These are phyloP conservation scores for Sminthurinus aureus DNA, from an alignment of 2,888 invertebrate species.

Conservation along the genomic window DNA sequence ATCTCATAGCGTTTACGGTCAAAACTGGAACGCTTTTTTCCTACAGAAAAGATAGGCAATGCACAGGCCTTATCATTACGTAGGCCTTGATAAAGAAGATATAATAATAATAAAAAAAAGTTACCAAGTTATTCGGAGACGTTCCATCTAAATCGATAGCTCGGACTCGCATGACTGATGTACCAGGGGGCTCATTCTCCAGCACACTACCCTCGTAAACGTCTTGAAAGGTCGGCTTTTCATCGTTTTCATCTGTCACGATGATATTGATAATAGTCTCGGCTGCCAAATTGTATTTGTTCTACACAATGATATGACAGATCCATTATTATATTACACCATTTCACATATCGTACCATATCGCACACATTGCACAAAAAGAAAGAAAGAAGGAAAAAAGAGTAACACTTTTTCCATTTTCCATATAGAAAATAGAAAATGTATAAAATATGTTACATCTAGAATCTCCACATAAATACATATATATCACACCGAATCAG, in stretches of 20 bases:
- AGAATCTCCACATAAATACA: too few relatives aligned
- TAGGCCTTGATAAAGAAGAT: neutral
- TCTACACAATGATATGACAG: slow-evolving; percentile 65
- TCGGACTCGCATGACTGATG: slow-evolving; percentile 84
- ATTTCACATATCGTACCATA: neutral
- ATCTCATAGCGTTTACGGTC: too few relatives aligned
- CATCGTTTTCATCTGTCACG: slow-evolving; percentile 86
- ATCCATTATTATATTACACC: neutral
- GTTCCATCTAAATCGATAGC: slow-evolving; percentile 90
- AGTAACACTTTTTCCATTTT: neutral
- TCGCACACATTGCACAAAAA: neutral
- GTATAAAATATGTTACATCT: too few relatives aligned
- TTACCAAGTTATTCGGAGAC: slow-evolving; percentile 76
- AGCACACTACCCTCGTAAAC: slow-evolving; percentile 79
- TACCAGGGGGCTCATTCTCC: slow-evolving; percentile 84
- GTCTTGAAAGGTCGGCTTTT: slow-evolving; percentile 84
- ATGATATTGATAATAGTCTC: slow-evolving; percentile 80
- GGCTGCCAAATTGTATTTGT: slow-evolving; percentile 79
- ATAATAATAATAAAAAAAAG: slow-evolving; percentile 1
- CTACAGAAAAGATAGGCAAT: too few relatives aligned
- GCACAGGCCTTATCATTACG: too few relatives aligned
- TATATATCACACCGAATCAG: neutral
- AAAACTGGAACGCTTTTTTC: too few relatives aligned
- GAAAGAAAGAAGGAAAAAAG: too few relatives aligned
- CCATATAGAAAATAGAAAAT: neutral